phyloP scores from a whole-genome alignment of 1,140 invertebrate species.

The Halesus radiatus region DNA sequence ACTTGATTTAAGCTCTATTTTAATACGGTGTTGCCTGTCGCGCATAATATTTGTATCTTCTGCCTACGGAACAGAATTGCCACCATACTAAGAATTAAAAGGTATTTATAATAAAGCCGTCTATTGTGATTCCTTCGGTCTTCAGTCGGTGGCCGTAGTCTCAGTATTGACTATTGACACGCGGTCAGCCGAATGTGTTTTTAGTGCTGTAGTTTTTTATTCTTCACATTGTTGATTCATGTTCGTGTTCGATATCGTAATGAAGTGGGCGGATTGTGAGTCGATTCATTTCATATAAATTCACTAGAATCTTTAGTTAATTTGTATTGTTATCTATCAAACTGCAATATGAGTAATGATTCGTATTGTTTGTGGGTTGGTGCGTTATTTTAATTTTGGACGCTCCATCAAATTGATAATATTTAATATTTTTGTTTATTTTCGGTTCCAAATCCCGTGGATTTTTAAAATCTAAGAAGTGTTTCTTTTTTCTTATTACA shows the following conservation, averaged over 20 bases:
- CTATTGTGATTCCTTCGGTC: conserved; percentile 34
- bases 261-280: conserved; percentile 39
- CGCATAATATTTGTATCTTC: not conserved
- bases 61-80: not conserved
- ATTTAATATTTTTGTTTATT: too few species aligned
- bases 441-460: too few species aligned
- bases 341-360: too few species aligned
- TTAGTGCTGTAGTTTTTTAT: not conserved
- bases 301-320: too few species aligned
- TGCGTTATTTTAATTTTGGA: too few species aligned
- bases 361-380: too few species aligned
- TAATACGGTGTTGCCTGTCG: not conserved
- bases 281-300: not conserved
- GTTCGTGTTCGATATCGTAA: conserved; percentile 29
- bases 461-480: too few species aligned
- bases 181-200: conserved; percentile 2
- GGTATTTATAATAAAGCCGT: conserved; percentile 38
- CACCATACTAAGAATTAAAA: conserved; percentile 27
- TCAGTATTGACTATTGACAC: too few species aligned
- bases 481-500: conserved; percentile 63
- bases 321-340: too few species aligned
- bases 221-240: not conserved
- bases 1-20: conserved; percentile 20
- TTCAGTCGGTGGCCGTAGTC: conserved; percentile 40
- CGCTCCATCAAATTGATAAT: too few species aligned